Evolutionary conservation across 2,888 invertebrate species (phyloP), one percentile per base, ranked within the genome.

Genomic region (Amblyjoppa proteus): DNA sequence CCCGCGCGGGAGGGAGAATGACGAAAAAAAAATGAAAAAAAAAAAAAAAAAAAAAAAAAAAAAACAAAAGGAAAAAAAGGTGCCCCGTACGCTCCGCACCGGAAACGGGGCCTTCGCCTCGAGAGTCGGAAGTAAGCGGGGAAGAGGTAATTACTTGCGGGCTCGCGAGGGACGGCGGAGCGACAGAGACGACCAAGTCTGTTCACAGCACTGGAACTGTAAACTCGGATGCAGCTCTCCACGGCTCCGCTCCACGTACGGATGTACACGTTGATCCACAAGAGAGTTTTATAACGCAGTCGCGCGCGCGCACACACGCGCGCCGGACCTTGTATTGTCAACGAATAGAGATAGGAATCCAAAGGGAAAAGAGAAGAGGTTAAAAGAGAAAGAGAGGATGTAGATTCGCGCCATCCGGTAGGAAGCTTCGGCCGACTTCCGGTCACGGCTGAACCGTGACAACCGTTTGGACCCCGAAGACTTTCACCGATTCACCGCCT

Each of bases 51-150:
- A 76, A 61, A 71, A 80, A 70, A 78, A 84, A n/a, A 73, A 75
- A 75, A 13, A 34, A 45, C 53, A 45, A 75, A 20, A 83, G 0
- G 87, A 88, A 87, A 83, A 88, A 89, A 89, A 90, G 90, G 88
- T 88, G 88, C 81, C 76, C 58, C 76, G 82, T 77, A 51, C 71
- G 86, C 81, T 88, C 87, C 77, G 45, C 77, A 86, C 90, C 93
- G 94, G 93, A 94, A 93, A 92, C 92, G 92, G 90, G 90, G 70
- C 85, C 87, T 77, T 70, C 81, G 71, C 80, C 76, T 83, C 78
- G 87, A 79, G 88, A 90, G 88, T 92, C 92, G 92, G 92, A 93
- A 92, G 91, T 92, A 91, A 91, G 89, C 90, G 90, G 88, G 90
- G 90, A 86, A 83, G 83, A 89, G 92, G 91, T 93, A 93, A 93